Evolutionary conservation across 2,113 vertebrate species (phyloP).

Genomic region (Oryzias celebensis): DNA sequence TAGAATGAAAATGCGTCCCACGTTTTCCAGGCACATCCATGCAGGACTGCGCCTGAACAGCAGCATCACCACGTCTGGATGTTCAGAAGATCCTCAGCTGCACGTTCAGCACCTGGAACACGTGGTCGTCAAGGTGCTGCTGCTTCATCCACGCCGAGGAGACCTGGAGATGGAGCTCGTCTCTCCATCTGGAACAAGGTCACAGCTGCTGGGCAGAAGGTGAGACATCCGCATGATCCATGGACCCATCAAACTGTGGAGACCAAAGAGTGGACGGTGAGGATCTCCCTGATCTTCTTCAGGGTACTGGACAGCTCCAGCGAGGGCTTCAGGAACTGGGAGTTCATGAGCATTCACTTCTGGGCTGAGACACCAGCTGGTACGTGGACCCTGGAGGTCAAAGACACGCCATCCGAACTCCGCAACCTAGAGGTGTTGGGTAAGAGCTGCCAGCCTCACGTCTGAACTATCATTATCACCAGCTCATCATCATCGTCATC

Average conservation of each 20-base stretch:
- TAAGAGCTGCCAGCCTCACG: conserved; percentile 58
- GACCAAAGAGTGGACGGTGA: no score
- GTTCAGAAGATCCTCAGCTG: conserved; percentile 78
- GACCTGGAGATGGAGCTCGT: conserved; percentile 90
- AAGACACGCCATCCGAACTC: conserved; percentile 82
- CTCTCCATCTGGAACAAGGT: conserved; percentile 86
- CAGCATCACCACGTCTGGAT: conserved; percentile 78
- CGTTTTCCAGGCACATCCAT: conserved; percentile 80
- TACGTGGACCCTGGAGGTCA: conserved; percentile 88
- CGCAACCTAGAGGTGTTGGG: conserved; percentile 84
- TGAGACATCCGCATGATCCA: conserved; percentile 47
- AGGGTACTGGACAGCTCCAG: conserved; percentile 64
- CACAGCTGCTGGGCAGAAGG: conserved; percentile 88
- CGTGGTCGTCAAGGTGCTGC: conserved; percentile 82
- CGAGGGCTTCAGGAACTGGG: conserved; percentile 92
- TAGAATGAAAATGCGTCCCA: no score
- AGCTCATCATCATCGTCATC: not conserved
- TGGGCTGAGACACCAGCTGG: conserved; percentile 90
- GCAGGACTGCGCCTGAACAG: conserved; percentile 80
- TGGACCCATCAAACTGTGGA: no score
- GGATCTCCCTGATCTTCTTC: not conserved
- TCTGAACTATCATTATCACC: not conserved
- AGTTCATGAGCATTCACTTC: conserved; percentile 94
- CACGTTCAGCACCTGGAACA: conserved; percentile 85
- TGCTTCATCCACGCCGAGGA: conserved; percentile 85